These are phyloP conservation scores for Chaetophractus vellerosus DNA, from an alignment of 2,797 vertebrate genomes.

Conservation along the genomic window DNA sequence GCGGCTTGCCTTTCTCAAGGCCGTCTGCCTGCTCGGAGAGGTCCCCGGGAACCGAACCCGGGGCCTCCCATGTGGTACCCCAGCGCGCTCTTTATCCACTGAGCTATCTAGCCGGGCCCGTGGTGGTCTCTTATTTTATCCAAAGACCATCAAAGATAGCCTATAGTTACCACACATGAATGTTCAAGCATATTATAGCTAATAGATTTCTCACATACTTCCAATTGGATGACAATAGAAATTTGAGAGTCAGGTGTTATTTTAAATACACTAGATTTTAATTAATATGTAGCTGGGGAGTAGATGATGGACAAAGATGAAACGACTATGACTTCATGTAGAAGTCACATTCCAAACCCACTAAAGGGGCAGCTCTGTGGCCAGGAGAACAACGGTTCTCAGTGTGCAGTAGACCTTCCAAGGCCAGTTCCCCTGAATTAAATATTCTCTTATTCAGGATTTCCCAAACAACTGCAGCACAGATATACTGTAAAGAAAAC, in stretches of 20 bases:
- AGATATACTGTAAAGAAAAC: background rate
- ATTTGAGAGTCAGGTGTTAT: background rate
- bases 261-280: background rate
- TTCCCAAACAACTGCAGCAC: background rate
- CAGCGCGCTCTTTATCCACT: too few species aligned
- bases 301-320: background rate
- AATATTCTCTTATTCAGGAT: background rate
- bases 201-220: background rate
- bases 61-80: too few species aligned
- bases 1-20: too few species aligned
- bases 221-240: background rate
- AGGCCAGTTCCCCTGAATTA: background rate
- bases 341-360: background rate
- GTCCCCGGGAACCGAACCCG: too few species aligned
- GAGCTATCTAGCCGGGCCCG: too few species aligned
- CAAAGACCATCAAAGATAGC: background rate
- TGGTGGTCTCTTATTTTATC: background rate
- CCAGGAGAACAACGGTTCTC: background rate
- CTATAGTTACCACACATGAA: background rate
- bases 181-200: conserved; percentile 11
- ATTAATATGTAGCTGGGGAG: background rate
- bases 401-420: background rate
- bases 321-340: background rate
- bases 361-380: background rate
- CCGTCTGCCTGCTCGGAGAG: too few species aligned